These are phyloP conservation scores for Mandrillus leucophaeus DNA, from an alignment of 2,113 vertebrate genomes.

Conservation along the genomic window DNA sequence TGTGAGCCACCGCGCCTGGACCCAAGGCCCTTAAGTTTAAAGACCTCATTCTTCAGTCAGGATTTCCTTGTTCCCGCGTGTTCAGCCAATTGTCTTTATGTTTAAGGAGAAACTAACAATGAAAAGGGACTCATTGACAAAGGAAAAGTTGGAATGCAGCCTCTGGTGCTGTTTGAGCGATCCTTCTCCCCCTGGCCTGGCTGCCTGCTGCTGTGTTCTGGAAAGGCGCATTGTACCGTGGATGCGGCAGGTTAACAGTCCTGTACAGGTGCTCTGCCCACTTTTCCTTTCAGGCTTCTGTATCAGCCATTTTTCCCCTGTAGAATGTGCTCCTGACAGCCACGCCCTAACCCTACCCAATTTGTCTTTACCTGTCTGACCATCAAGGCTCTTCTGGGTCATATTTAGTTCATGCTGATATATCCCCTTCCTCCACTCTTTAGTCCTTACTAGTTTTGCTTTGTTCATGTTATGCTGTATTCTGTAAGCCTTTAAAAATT, in stretches of 20 bases:
- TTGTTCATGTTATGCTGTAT: background rate
- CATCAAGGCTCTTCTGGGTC: background rate
- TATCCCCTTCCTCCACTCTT: background rate
- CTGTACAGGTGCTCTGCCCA: background rate
- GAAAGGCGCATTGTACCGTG: background rate
- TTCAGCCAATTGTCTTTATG: background rate
- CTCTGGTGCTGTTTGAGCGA: background rate
- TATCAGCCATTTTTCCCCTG: background rate
- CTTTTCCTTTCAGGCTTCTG: background rate
- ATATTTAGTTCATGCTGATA: background rate
- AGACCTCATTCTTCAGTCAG: background rate
- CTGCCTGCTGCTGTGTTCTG: background rate
- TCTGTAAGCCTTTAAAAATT: background rate
- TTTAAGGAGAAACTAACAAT: background rate
- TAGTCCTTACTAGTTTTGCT: background rate
- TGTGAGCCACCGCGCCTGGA: no score
- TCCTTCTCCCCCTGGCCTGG: background rate
- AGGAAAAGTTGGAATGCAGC: background rate
- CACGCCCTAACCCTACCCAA: no score
- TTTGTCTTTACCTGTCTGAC: background rate
- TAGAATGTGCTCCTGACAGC: background rate
- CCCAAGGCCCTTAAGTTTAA: background rate
- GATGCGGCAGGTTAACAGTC: slow-evolving; percentile 18
- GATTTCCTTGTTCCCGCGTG: background rate
- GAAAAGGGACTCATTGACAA: background rate